Base-by-base conservation (phyloP, 2,797 vertebrate species). In the Myripristis jacobus region DNA sequence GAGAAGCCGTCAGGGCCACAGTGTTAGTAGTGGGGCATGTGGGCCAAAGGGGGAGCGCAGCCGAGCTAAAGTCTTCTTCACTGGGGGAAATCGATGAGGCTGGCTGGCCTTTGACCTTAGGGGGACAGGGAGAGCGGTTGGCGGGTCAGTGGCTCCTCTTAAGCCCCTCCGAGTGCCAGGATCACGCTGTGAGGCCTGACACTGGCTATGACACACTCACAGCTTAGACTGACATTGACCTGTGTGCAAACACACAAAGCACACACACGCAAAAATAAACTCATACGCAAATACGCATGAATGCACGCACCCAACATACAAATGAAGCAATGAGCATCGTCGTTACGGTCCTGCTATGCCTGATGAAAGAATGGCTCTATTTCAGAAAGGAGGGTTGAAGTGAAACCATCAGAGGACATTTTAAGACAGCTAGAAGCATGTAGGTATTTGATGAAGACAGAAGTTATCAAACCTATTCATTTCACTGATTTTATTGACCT, bases 61-160 rank as follows among this genome's bases (percentile, higher is more conserved):
- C 70, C 67, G 74, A 77, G 87, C 84, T 92, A 88, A 92, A 91
- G 75, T 82, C 79, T 86, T 87, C 92, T 90, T 93, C 88, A 64
- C 83, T 41, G 71, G 53, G 74, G 64, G 85, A 84, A 84, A 93
- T 94, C 93, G 89, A 95, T 94, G 60, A 56, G 89, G 80, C 88
- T 55, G 66, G 64, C 81, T 92, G 92, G 85, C 93, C 93, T 94
- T 90, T 95, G 94, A 95, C 94, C 95, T 84, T 50, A 53, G 81
- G 66, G 87, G 81, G 82, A 79, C 70, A 53, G 80, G 80, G 83
- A 75, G 82, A 84, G 82, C 63, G 61, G 87, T 76, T 73, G 57
- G 88, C 24, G 81, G 92, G 90, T 93, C 91, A 88, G 75, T 80
- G 6, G 75, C 61, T 70, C 79, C 47, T 82, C 89, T 92, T 94